These are phyloP conservation scores for Aspidapion aeneum DNA, from an alignment of 2,888 invertebrate species.

Conservation along the genomic window DNA sequence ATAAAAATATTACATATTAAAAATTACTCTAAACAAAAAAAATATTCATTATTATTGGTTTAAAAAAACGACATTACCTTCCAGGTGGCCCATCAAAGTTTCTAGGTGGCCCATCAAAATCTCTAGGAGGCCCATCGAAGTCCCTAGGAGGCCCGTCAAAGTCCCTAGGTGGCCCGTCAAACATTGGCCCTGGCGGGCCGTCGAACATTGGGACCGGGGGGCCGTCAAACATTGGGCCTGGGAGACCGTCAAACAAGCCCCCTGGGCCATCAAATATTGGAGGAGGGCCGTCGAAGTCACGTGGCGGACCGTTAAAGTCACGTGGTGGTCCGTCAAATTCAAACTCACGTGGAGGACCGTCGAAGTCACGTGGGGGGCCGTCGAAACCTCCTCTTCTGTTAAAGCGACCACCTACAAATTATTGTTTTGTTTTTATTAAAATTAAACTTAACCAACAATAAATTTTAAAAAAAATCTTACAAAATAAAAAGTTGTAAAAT, in stretches of 20 bases:
- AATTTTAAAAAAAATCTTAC: no score
- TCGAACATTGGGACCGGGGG: background rate
- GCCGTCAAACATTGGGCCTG: constrained; percentile 11
- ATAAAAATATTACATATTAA: no score
- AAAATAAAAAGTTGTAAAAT: no score
- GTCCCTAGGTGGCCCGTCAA: constrained; percentile 20
- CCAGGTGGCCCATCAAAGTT: constrained; percentile 6
- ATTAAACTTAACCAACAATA: no score
- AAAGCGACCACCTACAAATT: background rate
- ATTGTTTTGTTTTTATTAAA: no score
- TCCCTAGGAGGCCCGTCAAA: background rate
- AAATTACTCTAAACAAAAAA: no score
- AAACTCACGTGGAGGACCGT: background rate
- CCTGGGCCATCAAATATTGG: background rate
- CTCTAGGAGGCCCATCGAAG: constrained; percentile 1
- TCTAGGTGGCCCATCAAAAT: constrained; percentile 2
- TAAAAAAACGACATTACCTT: no score
- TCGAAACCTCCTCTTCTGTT: background rate
- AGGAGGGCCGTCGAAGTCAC: constrained; percentile 14
- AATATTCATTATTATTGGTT: no score
- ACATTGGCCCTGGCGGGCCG: constrained; percentile 3
- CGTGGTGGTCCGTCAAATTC: constrained; percentile 5
- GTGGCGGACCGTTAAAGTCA: constrained; percentile 23
- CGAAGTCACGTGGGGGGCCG: constrained; percentile 32
- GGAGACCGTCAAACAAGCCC: constrained; percentile 9